These are phyloP conservation scores for Enteromius argenteus DNA, from an alignment of 2,797 vertebrate genomes.

Conservation along the genomic window DNA sequence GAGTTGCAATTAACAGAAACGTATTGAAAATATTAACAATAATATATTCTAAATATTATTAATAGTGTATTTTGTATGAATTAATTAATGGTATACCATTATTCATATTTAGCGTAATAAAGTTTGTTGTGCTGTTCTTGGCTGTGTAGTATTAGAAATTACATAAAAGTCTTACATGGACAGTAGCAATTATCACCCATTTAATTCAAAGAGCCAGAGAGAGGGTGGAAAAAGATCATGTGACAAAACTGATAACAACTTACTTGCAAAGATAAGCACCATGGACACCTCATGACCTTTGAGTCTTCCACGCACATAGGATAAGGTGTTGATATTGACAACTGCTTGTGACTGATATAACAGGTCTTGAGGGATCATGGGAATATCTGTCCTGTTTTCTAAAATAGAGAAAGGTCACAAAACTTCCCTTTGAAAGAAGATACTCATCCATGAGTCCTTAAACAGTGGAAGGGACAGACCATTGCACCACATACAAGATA, in stretches of 20 bases:
- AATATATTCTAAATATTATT: too few relatives aligned
- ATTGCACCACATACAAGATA: not conserved
- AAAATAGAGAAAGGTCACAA: conserved; percentile 34
- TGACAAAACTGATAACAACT: not conserved
- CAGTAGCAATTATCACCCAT: not conserved
- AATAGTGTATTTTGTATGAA: not conserved
- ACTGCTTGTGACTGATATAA: not conserved
- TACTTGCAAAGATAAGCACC: not conserved
- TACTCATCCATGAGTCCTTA: not conserved
- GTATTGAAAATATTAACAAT: not conserved
- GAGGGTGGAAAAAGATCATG: not conserved
- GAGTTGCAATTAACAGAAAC: not conserved
- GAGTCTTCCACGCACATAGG: not conserved
- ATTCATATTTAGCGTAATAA: not conserved
- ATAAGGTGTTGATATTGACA: conserved; percentile 13
- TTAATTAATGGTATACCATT: not conserved
- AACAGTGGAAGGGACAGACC: not conserved
- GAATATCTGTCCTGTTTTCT: conserved; percentile 14
- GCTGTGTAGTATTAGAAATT: not conserved
- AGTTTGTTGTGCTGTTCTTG: not conserved
- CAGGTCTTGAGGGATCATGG: conserved; percentile 17
- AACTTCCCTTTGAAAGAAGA: conserved; percentile 15
- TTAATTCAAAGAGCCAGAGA: not conserved
- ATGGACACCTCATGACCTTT: not conserved
- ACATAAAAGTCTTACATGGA: not conserved